A percentile compares a stretch with the other conserved stretches of the same genome.
These are phyloP conservation scores for Chiroxiphia lanceolata DNA, from an alignment of 2,797 vertebrate species.

Conservation along the genomic window DNA sequence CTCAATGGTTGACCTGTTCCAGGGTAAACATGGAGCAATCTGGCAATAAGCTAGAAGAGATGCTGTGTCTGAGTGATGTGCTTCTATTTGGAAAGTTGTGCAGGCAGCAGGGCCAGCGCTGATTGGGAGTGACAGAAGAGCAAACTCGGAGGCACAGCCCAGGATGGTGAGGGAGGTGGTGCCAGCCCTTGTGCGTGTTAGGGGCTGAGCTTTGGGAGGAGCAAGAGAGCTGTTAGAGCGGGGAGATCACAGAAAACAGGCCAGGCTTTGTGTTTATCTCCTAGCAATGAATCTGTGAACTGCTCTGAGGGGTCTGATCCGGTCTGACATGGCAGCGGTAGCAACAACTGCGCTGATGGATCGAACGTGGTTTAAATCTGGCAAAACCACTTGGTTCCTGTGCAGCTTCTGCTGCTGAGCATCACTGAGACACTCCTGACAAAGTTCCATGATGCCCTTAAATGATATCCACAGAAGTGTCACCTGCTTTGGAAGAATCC, in stretches of 20 bases:
- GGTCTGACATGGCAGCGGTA: no score
- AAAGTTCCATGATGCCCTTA: not conserved
- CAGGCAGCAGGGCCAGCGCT: not conserved
- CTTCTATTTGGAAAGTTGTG: not conserved
- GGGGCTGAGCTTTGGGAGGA: not conserved
- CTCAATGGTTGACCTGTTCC: not conserved
- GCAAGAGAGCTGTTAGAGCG: not conserved
- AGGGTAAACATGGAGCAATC: not conserved
- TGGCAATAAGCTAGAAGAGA: not conserved
- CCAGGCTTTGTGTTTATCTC: not conserved
- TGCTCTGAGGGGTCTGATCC: not conserved
- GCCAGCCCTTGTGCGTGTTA: fast-evolving
- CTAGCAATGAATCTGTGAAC: not conserved
- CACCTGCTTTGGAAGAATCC: not conserved
- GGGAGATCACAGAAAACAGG: not conserved
- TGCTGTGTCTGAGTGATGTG: not conserved
- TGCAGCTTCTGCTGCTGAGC: not conserved
- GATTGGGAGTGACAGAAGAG: not conserved
- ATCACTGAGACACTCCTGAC: not conserved
- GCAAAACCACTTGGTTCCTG: not conserved
- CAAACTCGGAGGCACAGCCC: not conserved
- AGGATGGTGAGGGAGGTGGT: no score
- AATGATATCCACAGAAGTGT: not conserved
- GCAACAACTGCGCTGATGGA: not conserved
- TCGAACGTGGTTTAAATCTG: not conserved